Evolutionary conservation across 2,113 vertebrate species (phyloP).

Genomic region (Azemiops feae): DNA sequence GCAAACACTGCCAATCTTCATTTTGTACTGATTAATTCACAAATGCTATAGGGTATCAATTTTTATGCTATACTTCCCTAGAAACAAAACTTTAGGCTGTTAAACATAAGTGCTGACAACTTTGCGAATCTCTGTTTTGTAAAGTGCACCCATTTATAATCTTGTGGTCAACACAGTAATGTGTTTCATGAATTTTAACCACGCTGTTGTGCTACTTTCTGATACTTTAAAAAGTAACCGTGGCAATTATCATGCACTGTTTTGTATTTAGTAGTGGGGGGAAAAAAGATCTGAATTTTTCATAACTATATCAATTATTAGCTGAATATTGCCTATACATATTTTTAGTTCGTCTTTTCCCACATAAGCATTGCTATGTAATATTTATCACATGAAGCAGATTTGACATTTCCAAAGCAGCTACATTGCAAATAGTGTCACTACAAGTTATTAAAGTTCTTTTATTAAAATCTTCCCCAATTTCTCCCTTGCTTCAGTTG

Average conservation of each 20-base stretch:
- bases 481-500: constrained; percentile 51
- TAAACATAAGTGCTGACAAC: constrained; percentile 1
- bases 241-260: constrained; percentile 67
- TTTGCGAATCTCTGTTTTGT: constrained; percentile 5
- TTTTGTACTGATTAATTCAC: constrained; percentile 11
- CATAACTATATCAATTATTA: constrained; percentile 72
- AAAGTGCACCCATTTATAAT: constrained; percentile 46
- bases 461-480: constrained; percentile 56
- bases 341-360: neutral
- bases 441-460: constrained; percentile 71
- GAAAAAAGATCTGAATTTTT: constrained; percentile 44
- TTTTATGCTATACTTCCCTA: constrained; percentile 36
- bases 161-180: constrained; percentile 58
- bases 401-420: constrained; percentile 67
- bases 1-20: neutral
- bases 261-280: constrained; percentile 48
- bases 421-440: constrained; percentile 68
- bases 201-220: constrained; percentile 65
- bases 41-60: constrained; percentile 22
- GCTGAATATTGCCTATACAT: constrained; percentile 59
- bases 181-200: constrained; percentile 59
- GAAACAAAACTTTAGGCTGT: neutral
- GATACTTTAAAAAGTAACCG: constrained; percentile 66
- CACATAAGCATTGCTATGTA: constrained; percentile 68
- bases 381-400: constrained; percentile 69